Percentiles rank a stretch among this genome's conserved stretches.
phyloP scores from a whole-genome alignment of 1,140 invertebrate species.

The Teleogryllus occipitalis region DNA sequence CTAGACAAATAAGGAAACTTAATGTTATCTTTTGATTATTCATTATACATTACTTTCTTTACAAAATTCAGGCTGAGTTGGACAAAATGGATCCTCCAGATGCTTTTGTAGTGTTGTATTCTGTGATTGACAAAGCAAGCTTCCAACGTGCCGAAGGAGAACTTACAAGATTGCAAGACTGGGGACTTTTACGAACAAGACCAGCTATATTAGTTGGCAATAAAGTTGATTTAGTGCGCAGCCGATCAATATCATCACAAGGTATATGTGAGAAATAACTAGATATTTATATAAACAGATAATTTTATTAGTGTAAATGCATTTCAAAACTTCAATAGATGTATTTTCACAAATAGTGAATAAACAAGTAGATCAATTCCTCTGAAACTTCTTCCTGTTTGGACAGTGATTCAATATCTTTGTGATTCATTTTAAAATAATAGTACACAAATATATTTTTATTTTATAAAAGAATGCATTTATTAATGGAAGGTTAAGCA shows the following conservation, averaged over 20 bases:
- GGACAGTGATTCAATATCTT: no score
- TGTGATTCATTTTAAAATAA: no score
- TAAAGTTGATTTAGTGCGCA: slow-evolving; percentile 89
- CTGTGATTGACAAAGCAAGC: slow-evolving; percentile 81
- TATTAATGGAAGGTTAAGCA: background rate
- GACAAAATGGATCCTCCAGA: slow-evolving; percentile 63
- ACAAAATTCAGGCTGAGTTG: slow-evolving; percentile 56
- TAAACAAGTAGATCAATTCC: no score
- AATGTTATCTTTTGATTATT: no score
- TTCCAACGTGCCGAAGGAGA: slow-evolving; percentile 75
- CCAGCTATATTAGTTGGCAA: slow-evolving; percentile 87
- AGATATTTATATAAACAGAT: background rate
- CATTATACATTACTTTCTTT: background rate
- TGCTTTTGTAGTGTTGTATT: slow-evolving; percentile 83
- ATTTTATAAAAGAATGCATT: no score
- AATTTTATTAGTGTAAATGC: background rate
- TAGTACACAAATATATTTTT: no score
- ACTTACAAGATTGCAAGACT: slow-evolving; percentile 61
- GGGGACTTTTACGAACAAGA: slow-evolving; percentile 59
- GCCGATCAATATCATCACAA: slow-evolving; percentile 77
- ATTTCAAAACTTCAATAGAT: no score
- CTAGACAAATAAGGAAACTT: no score
- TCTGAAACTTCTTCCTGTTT: no score
- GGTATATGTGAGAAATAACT: slow-evolving; percentile 44
- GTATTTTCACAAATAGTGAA: no score